Percentiles rank a stretch among this genome's conserved stretches.
Evolutionary conservation across 2,888 invertebrate genomes (phyloP).

Genomic region (Melolontha melolontha): DNA sequence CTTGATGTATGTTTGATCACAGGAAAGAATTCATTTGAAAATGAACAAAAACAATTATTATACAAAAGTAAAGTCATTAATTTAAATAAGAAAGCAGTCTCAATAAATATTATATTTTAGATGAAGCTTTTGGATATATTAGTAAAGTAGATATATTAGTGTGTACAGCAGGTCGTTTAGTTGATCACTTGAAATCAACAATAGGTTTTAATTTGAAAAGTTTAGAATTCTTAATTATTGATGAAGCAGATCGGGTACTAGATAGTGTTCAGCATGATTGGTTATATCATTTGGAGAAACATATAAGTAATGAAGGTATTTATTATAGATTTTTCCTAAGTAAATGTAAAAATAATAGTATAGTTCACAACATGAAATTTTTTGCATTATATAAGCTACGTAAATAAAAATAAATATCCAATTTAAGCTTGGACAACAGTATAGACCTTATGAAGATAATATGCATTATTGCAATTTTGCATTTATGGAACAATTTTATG

Average conservation of each 20-base stretch:
- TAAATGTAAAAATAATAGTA: background rate
- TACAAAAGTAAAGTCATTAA: conserved; percentile 63
- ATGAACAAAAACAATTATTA: conserved; percentile 76
- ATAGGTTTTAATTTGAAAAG: conserved; percentile 79
- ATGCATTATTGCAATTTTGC: no score
- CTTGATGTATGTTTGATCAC: conserved; percentile 79
- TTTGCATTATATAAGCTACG: no score
- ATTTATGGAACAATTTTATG: no score
- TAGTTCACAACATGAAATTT: background rate
- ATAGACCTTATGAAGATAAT: no score
- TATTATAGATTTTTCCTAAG: background rate
- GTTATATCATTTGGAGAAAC: conserved; percentile 83
- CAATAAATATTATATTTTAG: conserved; percentile 58
- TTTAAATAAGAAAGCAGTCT: no score
- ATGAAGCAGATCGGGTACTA: conserved; percentile 97
- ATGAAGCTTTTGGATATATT: conserved; percentile 70
- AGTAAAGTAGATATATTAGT: conserved; percentile 86
- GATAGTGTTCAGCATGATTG: conserved; percentile 93
- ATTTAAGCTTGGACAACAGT: no score
- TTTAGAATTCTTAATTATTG: conserved; percentile 87
- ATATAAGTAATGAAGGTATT: conserved; percentile 66
- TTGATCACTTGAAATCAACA: conserved; percentile 90
- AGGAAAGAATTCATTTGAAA: conserved; percentile 75
- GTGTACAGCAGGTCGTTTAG: conserved; percentile 92
- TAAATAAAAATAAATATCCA: no score